A percentile compares a stretch with the other conserved stretches of the same genome.
These are phyloP conservation scores for Agrotis segetum DNA, from an alignment of 2,888 invertebrate species.

Conservation along the genomic window DNA sequence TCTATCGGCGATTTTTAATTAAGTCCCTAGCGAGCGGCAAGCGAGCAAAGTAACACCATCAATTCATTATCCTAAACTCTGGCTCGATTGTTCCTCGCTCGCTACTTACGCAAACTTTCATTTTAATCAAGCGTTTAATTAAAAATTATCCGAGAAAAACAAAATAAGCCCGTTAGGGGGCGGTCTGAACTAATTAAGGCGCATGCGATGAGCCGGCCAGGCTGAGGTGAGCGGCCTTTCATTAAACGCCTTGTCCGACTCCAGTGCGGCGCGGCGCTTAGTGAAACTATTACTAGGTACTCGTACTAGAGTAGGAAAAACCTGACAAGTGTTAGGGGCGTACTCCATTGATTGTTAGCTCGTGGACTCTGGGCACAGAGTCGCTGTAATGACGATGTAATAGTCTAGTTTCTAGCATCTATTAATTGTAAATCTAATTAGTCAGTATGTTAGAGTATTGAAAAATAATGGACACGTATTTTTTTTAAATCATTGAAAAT, in stretches of 20 bases:
- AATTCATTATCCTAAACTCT: slow-evolving; percentile 91
- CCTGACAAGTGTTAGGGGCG: slow-evolving; percentile 80
- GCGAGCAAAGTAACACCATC: slow-evolving; percentile 90
- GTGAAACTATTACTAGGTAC: slow-evolving; percentile 82
- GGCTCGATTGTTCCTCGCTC: slow-evolving; percentile 90
- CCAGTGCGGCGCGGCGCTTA: slow-evolving; percentile 82
- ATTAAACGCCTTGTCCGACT: slow-evolving; percentile 87
- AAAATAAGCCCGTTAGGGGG: slow-evolving; percentile 91
- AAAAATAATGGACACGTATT: too few species aligned
- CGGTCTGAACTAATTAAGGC: slow-evolving; percentile 90
- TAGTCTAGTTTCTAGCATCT: too few species aligned
- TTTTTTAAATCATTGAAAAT: too few species aligned
- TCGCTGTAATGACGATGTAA: slow-evolving; percentile 66
- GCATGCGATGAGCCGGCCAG: slow-evolving; percentile 88
- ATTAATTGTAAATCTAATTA: too few species aligned
- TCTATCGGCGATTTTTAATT: slow-evolving; percentile 91
- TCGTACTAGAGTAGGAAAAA: slow-evolving; percentile 76
- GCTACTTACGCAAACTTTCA: slow-evolving; percentile 91
- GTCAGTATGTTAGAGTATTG: too few species aligned
- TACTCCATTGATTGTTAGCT: slow-evolving; percentile 60
- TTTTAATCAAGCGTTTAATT: slow-evolving; percentile 91
- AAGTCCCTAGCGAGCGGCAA: slow-evolving; percentile 89
- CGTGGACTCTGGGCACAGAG: slow-evolving; percentile 31
- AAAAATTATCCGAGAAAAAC: slow-evolving; percentile 91
- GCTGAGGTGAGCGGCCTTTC: slow-evolving; percentile 88